Percentiles rank a stretch among this genome's conserved stretches.
Evolutionary conservation across 2,888 invertebrate species (phyloP).

Genomic region (Drosophila percnosoma): DNA sequence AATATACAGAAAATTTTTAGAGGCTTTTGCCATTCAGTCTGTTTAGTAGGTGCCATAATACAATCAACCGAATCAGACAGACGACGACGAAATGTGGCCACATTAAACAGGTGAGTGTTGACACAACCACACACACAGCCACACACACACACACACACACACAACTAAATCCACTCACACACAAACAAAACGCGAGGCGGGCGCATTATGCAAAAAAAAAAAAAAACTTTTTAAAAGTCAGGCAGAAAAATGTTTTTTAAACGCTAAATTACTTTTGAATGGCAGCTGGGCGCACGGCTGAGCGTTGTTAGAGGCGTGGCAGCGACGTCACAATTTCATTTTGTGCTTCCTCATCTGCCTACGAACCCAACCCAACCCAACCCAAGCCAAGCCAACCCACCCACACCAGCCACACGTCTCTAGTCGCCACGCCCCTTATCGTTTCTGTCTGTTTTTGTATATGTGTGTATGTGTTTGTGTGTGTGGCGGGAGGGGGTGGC

Average conservation of each 20-base stretch:
- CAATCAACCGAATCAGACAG: constrained; percentile 74
- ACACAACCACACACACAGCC: constrained; percentile 22
- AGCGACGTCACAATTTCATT: constrained; percentile 75
- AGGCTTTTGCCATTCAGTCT: constrained; percentile 39
- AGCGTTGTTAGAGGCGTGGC: constrained; percentile 49
- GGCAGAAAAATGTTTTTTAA: constrained; percentile 80
- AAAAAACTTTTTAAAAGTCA: constrained; percentile 69
- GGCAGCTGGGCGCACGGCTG: constrained; percentile 49
- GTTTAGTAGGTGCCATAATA: constrained; percentile 66
- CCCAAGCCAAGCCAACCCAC: neutral
- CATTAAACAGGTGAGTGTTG: constrained; percentile 73
- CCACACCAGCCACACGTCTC: constrained; percentile 11
- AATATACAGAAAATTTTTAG: constrained; percentile 55
- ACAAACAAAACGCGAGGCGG: constrained; percentile 35
- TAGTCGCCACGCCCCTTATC: constrained; percentile 10
- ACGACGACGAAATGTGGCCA: constrained; percentile 63
- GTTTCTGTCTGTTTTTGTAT: constrained; percentile 13
- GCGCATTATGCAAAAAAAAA: constrained; percentile 62
- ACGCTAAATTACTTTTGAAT: constrained; percentile 81
- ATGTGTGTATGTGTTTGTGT: constrained; percentile 15
- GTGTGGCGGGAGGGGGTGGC: constrained; percentile 5
- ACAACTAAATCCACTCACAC: constrained; percentile 2
- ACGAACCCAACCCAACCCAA: neutral
- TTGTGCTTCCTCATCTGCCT: constrained; percentile 67
- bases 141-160: neutral